Evolutionary conservation across 2,888 invertebrate genomes (phyloP).

Genomic region (Mimas tiliae): DNA sequence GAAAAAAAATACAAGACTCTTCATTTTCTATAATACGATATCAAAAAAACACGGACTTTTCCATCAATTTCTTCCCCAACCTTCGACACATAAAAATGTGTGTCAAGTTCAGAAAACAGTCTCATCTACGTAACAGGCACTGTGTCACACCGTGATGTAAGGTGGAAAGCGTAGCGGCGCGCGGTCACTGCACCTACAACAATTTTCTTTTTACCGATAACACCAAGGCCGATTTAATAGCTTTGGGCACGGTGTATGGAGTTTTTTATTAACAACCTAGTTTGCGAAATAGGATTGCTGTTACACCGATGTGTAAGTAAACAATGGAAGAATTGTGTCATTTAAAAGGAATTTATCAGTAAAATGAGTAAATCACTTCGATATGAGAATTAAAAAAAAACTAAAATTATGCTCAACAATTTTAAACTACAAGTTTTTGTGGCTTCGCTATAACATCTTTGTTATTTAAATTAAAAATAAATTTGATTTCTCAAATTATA

Average conservation of each 20-base stretch:
- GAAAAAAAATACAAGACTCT: background rate
- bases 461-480: too few species aligned
- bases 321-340: conserved; percentile 9
- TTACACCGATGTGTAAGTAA: conserved; percentile 37
- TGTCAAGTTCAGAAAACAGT: conserved; percentile 9
- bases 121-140: conserved; percentile 16
- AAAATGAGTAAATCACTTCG: too few species aligned
- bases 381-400: too few species aligned
- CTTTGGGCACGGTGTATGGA: conserved; percentile 71
- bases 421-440: too few species aligned
- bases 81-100: conserved; percentile 5
- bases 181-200: conserved; percentile 64
- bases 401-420: too few species aligned
- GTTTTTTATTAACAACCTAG: conserved; percentile 54
- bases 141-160: conserved; percentile 36
- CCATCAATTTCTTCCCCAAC: background rate
- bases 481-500: too few species aligned
- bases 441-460: too few species aligned
- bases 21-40: background rate
- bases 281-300: conserved; percentile 45
- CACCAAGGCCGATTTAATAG: conserved; percentile 76
- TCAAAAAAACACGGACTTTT: background rate
- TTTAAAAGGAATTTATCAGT: too few species aligned
- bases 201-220: conserved; percentile 76
- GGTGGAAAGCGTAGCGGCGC: conserved; percentile 42